Percentiles rank a stretch among this genome's conserved stretches.
phyloP scores from a whole-genome alignment of 2,888 invertebrate species.

The Eurytoma californica region DNA sequence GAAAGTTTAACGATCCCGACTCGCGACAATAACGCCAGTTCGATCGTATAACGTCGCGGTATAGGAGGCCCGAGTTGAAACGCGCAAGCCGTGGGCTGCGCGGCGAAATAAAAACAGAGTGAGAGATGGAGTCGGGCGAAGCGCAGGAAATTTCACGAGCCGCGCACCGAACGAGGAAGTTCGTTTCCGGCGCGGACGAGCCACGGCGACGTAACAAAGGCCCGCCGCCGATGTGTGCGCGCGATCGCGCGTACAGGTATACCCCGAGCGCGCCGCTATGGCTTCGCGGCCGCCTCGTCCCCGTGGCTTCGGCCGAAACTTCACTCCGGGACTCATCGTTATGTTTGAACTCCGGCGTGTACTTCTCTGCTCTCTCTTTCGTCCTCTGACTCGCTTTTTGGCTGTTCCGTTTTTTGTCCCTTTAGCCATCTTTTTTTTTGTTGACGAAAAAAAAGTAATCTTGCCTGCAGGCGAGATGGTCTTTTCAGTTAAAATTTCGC shows the following conservation, averaged over 20 bases:
- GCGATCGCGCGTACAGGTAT: conserved; percentile 4
- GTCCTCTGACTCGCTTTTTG: not conserved
- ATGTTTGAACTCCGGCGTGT: conserved; percentile 43
- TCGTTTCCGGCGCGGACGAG: conserved; percentile 52
- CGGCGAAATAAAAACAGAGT: conserved; percentile 20
- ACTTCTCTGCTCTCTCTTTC: conserved; percentile 20
- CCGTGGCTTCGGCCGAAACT: conserved; percentile 35
- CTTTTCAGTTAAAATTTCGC: no score
- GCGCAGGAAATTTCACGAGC: conserved; percentile 54
- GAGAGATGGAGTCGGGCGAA: conserved; percentile 7
- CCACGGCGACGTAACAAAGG: conserved; percentile 49
- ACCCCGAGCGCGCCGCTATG: conserved; percentile 24
- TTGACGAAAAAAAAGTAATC: not conserved
- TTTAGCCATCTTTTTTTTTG: conserved; percentile 14
- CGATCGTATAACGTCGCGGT: conserved; percentile 52
- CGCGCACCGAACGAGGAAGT: conserved; percentile 49
- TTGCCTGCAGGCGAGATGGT: not conserved
- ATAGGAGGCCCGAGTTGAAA: not conserved
- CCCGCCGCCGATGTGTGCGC: not conserved
- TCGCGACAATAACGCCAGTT: conserved; percentile 52
- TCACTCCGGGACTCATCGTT: conserved; percentile 48
- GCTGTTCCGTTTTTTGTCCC: not conserved
- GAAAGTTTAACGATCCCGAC: conserved; percentile 54
- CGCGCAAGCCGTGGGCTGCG: conserved; percentile 7
- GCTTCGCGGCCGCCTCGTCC: conserved; percentile 14